Percentiles rank a stretch among this genome's conserved stretches.
Conservation (phyloP, 2,113 vertebrate genomes). For the Fulica atra region DNA sequence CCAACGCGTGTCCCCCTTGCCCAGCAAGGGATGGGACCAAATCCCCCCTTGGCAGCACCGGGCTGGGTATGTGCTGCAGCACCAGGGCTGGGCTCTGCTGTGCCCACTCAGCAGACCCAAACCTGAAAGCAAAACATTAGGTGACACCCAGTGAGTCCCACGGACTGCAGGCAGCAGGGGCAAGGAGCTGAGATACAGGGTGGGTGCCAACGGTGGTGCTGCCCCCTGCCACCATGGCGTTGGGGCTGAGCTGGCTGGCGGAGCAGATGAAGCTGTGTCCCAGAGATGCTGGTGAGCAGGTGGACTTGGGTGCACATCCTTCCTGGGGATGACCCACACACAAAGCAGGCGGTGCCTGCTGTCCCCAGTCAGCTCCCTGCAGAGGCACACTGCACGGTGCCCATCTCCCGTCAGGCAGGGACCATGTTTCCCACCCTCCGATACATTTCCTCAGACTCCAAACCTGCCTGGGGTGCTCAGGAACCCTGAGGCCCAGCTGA, state of each 20-base stretch:
- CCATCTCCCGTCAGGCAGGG: neutral
- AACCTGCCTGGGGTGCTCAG: neutral
- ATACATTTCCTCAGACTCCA: neutral
- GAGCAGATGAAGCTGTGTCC: neutral
- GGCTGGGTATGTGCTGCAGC: neutral
- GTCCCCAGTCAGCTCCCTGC: neutral
- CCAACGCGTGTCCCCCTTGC: neutral
- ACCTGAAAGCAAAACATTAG: neutral
- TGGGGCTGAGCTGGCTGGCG: rapidly evolving
- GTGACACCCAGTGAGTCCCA: neutral
- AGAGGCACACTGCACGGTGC: rapidly evolving
- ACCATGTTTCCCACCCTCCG: neutral
- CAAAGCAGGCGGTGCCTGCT: neutral
- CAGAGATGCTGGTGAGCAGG: rapidly evolving
- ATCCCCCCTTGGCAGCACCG: rapidly evolving
- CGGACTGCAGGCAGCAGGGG: neutral
- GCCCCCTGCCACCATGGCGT: rapidly evolving
- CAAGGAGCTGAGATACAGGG: neutral
- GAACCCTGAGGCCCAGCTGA: neutral
- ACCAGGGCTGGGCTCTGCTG: rapidly evolving
- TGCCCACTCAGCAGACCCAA: neutral
- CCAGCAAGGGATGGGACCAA: neutral
- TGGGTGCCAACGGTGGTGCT: rapidly evolving
- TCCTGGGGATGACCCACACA: neutral
- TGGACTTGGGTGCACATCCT: neutral